Conservation (phyloP, 2,888 invertebrate genomes). For the Allophyes oxyacanthae region DNA sequence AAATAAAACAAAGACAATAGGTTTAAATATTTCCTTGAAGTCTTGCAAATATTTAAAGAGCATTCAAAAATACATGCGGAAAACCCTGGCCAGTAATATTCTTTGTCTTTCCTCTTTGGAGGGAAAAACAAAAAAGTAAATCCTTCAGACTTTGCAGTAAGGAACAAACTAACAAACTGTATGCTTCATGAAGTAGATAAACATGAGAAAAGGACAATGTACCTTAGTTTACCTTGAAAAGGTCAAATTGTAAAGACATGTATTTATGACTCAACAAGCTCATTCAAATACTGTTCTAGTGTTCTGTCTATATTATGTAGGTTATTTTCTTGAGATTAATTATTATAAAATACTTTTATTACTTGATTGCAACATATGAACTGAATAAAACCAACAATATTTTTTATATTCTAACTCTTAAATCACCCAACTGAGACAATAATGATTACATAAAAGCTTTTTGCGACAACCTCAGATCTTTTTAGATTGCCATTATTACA, state of each 20-base stretch:
- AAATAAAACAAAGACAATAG: conserved; percentile 2
- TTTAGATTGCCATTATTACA: conserved; percentile 16
- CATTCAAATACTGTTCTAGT: not conserved
- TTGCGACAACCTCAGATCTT: conserved; percentile 23
- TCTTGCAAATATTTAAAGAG: conserved; percentile 6
- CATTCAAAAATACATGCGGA: conserved; percentile 26
- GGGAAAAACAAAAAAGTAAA: conserved; percentile 42
- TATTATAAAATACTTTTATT: too few species aligned
- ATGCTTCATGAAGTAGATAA: conserved; percentile 12
- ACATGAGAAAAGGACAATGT: conserved; percentile 37
- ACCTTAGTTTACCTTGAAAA: conserved; percentile 26
- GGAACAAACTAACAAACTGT: conserved; percentile 27
- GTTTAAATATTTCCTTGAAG: conserved; percentile 2
- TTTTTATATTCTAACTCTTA: conserved; percentile 3
- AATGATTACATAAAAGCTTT: conserved; percentile 46
- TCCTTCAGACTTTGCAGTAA: conserved; percentile 27
- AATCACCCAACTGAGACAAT: conserved; percentile 26
- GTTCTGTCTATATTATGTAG: not conserved
- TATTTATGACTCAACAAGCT: conserved; percentile 26
- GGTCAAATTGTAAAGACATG: conserved; percentile 28
- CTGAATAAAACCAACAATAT: too few species aligned
- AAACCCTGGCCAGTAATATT: conserved; percentile 18
- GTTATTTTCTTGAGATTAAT: not conserved
- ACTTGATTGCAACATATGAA: too few species aligned
- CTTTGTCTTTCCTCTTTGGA: conserved; percentile 38